phyloP scores from a whole-genome alignment of 2,888 invertebrate genomes.

The Dermolepida albohirtum region DNA sequence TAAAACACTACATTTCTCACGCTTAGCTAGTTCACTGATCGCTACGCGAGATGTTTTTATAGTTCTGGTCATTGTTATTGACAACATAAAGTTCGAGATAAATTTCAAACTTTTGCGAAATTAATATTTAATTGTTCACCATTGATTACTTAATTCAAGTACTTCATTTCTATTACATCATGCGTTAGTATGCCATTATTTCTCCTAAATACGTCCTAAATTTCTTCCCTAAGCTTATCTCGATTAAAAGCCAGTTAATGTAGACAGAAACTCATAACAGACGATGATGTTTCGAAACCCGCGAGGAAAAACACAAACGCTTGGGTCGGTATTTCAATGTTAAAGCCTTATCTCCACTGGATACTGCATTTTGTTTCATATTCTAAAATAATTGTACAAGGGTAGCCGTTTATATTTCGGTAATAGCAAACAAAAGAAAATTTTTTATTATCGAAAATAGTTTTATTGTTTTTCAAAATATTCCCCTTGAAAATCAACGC shows the following conservation, averaged over 20 bases:
- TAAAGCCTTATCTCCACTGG: conserved; percentile 5
- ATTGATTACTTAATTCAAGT: conserved; percentile 63
- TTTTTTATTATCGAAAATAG: too few relatives aligned
- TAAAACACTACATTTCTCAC: too few relatives aligned
- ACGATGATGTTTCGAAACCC: conserved; percentile 65
- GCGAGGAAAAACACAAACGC: conserved; percentile 64
- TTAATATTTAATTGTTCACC: conserved; percentile 50
- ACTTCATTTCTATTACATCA: conserved; percentile 65
- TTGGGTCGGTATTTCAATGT: conserved; percentile 55
- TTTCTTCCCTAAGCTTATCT: conserved; percentile 61
- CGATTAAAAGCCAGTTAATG: conserved; percentile 63
- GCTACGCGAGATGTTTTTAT: too few relatives aligned
- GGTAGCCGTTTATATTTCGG: too few relatives aligned
- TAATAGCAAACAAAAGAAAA: too few relatives aligned
- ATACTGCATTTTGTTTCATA: conserved; percentile 48
- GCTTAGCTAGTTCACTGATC: too few relatives aligned
- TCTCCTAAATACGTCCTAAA: conserved; percentile 55
- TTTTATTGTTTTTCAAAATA: too few relatives aligned
- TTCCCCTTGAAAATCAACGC: too few relatives aligned
- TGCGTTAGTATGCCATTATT: conserved; percentile 60
- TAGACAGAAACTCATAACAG: conserved; percentile 59
- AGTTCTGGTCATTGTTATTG: too few relatives aligned
- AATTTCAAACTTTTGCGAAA: too few relatives aligned
- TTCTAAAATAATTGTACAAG: conserved; percentile 56
- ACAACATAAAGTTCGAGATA: too few relatives aligned